phyloP scores from a whole-genome alignment of 2,797 vertebrate genomes.

The Xenentodon cancila region DNA sequence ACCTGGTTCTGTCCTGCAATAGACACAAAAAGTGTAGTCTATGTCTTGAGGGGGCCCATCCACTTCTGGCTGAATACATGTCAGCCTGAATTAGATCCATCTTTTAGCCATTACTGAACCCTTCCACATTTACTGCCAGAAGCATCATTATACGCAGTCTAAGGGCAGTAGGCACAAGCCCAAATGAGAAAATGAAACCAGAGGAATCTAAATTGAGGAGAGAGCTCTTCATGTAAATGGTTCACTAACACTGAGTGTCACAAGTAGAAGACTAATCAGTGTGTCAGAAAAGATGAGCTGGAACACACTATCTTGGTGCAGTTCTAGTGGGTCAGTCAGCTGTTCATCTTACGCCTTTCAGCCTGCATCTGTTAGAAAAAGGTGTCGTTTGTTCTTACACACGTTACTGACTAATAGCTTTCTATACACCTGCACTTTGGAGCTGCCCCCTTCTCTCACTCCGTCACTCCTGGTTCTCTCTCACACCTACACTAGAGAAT shows the following conservation, averaged over 20 bases:
- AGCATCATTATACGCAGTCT: too few species aligned
- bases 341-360: neutral
- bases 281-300: constrained; percentile 23
- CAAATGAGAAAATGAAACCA: constrained; percentile 60
- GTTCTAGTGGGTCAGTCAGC: constrained; percentile 33
- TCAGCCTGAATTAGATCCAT: constrained; percentile 51
- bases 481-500: too few species aligned
- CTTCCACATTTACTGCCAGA: constrained; percentile 34
- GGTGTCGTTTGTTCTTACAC: too few species aligned
- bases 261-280: constrained; percentile 62
- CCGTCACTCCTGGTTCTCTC: too few species aligned
- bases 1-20: constrained; percentile 6
- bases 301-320: constrained; percentile 10
- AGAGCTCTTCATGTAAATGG: constrained; percentile 64
- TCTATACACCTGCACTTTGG: too few species aligned
- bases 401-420: too few species aligned
- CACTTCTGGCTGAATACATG: constrained; percentile 43
- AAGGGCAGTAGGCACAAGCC: constrained; percentile 29
- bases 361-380: too few species aligned
- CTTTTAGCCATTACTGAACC: constrained; percentile 53
- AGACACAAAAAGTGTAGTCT: constrained; percentile 37
- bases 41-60: constrained; percentile 27
- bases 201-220: constrained; percentile 57
- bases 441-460: too few species aligned
- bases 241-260: constrained; percentile 29